Percentiles rank a stretch among this genome's conserved stretches.
These are phyloP conservation scores for Trichacis sp. DNA, from an alignment of 2,888 invertebrate genomes.

Conservation along the genomic window DNA sequence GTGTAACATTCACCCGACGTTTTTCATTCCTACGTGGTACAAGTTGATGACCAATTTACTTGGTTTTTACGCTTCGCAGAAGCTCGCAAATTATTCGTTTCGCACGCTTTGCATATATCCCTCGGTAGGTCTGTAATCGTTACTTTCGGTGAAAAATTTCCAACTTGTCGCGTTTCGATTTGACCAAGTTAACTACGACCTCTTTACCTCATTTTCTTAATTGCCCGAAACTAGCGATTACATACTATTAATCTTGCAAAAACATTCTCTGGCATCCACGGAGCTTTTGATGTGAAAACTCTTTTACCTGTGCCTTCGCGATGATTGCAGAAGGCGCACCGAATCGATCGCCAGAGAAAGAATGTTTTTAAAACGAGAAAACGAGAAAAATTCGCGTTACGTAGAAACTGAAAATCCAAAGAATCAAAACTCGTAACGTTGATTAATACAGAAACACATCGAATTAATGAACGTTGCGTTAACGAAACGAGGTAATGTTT, in stretches of 20 bases:
- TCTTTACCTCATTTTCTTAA: slow-evolving; percentile 8
- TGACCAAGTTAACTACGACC: no score
- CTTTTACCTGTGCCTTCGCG: background rate
- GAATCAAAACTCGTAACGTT: slow-evolving; percentile 11
- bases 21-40: slow-evolving; percentile 37
- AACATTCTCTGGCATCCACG: background rate
- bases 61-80: slow-evolving; percentile 30
- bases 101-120: slow-evolving; percentile 47
- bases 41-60: slow-evolving; percentile 35
- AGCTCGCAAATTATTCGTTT: slow-evolving; percentile 49
- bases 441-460: slow-evolving; percentile 1
- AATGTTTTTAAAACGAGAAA: no score
- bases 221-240: slow-evolving; percentile 34
- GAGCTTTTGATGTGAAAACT: background rate
- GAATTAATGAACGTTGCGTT: slow-evolving; percentile 10
- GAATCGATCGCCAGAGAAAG: background rate
- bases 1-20: no score
- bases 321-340: background rate
- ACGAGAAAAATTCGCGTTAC: background rate
- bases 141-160: slow-evolving; percentile 38
- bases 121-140: slow-evolving; percentile 43
- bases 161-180: no score
- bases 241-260: slow-evolving; percentile 5
- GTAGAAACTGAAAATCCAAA: background rate
- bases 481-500: slow-evolving; percentile 4